Conservation (phyloP, 1,140 invertebrate genomes). For the Drosophila bifasciata region DNA sequence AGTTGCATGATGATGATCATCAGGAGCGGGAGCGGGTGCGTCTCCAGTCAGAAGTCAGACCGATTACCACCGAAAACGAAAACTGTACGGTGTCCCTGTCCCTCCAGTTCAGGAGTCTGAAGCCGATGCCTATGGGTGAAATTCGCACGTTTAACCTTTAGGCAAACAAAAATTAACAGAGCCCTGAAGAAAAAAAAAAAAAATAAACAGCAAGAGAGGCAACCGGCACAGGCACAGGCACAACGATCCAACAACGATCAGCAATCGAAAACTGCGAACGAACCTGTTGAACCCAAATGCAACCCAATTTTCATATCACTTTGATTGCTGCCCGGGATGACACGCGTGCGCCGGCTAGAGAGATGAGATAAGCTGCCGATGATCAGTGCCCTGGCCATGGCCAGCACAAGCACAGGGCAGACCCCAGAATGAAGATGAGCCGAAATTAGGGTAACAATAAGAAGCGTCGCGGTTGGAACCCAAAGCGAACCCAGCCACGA, state of each 20-base stretch:
- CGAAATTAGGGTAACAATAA: conserved; percentile 76
- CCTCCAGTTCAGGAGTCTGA: conserved; percentile 34
- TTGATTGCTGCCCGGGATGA: conserved; percentile 82
- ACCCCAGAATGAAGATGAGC: conserved; percentile 53
- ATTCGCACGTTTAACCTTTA: conserved; percentile 83
- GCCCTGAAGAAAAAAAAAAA: conserved; percentile 59
- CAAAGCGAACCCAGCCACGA: conserved; percentile 21
- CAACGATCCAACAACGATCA: conserved; percentile 19
- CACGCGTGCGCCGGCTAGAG: conserved; percentile 74
- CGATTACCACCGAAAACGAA: conserved; percentile 77
- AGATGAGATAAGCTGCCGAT: conserved; percentile 67
- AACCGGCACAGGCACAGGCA: no score
- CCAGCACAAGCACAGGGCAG: background rate
- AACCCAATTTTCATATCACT: conserved; percentile 80
- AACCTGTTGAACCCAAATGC: conserved; percentile 81
- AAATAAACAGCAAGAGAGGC: conserved; percentile 36
- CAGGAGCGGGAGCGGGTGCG: conserved; percentile 35
- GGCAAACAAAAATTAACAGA: conserved; percentile 68
- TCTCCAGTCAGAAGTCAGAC: conserved; percentile 72
- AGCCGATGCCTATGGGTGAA: conserved; percentile 67
- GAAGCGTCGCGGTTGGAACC: conserved; percentile 15
- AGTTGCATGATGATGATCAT: conserved; percentile 33
- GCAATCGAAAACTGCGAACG: conserved; percentile 61
- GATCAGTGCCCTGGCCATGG: conserved; percentile 25
- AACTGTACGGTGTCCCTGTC: conserved; percentile 6